phyloP scores from a whole-genome alignment of 1,140 invertebrate species.

The Frieseomelitta varia region DNA sequence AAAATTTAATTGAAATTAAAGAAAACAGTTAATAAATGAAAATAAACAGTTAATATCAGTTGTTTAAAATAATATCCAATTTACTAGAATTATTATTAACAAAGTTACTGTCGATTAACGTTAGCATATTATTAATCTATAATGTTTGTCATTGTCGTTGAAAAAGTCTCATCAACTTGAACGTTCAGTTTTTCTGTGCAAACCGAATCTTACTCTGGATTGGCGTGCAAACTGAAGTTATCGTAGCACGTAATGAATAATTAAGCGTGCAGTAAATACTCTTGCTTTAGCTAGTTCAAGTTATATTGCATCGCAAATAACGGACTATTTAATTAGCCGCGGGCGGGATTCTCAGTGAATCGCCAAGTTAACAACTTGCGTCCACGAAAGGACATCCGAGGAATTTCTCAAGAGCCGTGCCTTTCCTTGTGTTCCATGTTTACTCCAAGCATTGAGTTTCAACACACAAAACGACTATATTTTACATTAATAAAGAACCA shows the following conservation, averaged over 20 bases:
- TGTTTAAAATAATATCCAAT: too few species aligned
- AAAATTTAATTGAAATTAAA: not conserved
- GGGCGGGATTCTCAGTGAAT: conserved; percentile 40
- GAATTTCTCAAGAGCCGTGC: conserved; percentile 4
- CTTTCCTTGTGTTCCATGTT: not conserved
- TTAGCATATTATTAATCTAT: not conserved
- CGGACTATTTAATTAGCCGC: conserved; percentile 54
- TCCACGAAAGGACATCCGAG: conserved; percentile 23
- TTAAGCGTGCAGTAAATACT: conserved; percentile 41
- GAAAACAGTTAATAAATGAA: not conserved
- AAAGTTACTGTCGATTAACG: not conserved
- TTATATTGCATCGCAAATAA: conserved; percentile 57
- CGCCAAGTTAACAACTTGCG: conserved; percentile 16
- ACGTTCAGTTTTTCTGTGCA: not conserved
- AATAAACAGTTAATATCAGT: too few species aligned
- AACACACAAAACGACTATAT: not conserved
- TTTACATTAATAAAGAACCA: not conserved
- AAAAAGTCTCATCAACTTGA: not conserved
- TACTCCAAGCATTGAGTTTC: not conserved
- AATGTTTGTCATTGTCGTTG: not conserved
- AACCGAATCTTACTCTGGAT: conserved; percentile 12
- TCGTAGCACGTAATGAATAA: conserved; percentile 32
- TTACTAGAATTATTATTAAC: not conserved
- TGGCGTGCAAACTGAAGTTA: conserved; percentile 28
- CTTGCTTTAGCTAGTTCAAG: conserved; percentile 27